A percentile compares a stretch with the other conserved stretches of the same genome.
Conservation (phyloP, 2,888 invertebrate species). For the Cheilosia variabilis region DNA sequence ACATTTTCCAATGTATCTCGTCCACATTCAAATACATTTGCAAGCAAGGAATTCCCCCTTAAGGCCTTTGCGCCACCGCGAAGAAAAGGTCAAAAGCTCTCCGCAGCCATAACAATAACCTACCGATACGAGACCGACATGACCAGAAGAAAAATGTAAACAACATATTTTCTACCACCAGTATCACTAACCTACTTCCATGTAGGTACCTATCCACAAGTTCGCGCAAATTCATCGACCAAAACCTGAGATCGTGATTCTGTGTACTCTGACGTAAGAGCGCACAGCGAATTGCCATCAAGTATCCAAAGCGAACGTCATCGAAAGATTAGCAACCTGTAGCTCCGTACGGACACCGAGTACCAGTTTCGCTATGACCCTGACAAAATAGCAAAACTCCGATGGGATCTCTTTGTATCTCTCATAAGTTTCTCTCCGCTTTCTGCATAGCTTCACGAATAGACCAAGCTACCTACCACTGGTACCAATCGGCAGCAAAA, state of each 20-base stretch:
- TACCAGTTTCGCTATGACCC: slow-evolving; percentile 63
- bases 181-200: slow-evolving; percentile 68
- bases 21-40: slow-evolving; percentile 14
- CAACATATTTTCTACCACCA: slow-evolving; percentile 47
- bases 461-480: slow-evolving; percentile 45
- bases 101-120: slow-evolving; percentile 24
- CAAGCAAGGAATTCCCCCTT: slow-evolving; percentile 6
- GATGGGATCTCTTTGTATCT: slow-evolving; percentile 23
- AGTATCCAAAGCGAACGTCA: slow-evolving; percentile 60
- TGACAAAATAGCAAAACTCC: slow-evolving; percentile 54
- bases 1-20: slow-evolving; percentile 3
- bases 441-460: slow-evolving; percentile 65
- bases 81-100: slow-evolving; percentile 72
- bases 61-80: slow-evolving; percentile 21
- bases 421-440: slow-evolving; percentile 61
- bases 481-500: slow-evolving; percentile 38
- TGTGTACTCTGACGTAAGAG: slow-evolving; percentile 66
- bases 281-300: slow-evolving; percentile 29
- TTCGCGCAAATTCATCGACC: slow-evolving; percentile 69
- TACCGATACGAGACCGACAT: background rate
- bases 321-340: slow-evolving; percentile 66
- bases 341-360: slow-evolving; percentile 3
- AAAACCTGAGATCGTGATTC: slow-evolving; percentile 71
- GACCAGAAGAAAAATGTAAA: slow-evolving; percentile 33
- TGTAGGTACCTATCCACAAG: slow-evolving; percentile 32